Conservation (phyloP, 2,888 invertebrate genomes). For the Athrips mouffetella region DNA sequence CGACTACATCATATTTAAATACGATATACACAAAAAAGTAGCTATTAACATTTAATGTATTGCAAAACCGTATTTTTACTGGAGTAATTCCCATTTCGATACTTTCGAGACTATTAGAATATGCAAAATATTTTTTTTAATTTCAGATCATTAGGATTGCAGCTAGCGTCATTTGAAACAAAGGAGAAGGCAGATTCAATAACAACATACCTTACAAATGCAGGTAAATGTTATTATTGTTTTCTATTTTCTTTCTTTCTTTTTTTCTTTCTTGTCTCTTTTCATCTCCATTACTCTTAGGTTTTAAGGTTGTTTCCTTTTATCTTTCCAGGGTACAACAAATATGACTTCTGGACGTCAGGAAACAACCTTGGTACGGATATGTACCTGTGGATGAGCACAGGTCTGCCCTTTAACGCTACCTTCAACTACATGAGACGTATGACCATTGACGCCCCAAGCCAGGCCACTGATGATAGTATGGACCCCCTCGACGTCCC, state of each 20-base stretch:
- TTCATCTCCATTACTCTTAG: no score
- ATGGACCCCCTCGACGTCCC: constrained; percentile 81
- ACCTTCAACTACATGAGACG: constrained; percentile 89
- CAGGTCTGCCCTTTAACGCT: constrained; percentile 90
- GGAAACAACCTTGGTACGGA: constrained; percentile 92
- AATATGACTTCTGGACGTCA: constrained; percentile 93
- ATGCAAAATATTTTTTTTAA: background rate
- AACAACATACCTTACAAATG: constrained; percentile 88
- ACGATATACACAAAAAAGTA: no score
- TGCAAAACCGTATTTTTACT: no score
- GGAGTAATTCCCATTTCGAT: no score
- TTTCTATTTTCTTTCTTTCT: background rate
- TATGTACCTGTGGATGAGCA: constrained; percentile 94
- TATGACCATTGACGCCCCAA: constrained; percentile 74
- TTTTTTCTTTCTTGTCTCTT: background rate
- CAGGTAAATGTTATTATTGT: constrained; percentile 69
- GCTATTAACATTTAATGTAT: no score
- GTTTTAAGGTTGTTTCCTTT: no score
- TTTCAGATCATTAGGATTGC: constrained; percentile 86
- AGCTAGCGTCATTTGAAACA: constrained; percentile 90
- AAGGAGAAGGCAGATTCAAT: constrained; percentile 92
- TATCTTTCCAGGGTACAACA: constrained; percentile 80
- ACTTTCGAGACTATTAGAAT: no score
- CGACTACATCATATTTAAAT: no score
- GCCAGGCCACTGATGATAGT: constrained; percentile 75